Conservation (phyloP, 2,113 vertebrate genomes). For the Perca fluviatilis region DNA sequence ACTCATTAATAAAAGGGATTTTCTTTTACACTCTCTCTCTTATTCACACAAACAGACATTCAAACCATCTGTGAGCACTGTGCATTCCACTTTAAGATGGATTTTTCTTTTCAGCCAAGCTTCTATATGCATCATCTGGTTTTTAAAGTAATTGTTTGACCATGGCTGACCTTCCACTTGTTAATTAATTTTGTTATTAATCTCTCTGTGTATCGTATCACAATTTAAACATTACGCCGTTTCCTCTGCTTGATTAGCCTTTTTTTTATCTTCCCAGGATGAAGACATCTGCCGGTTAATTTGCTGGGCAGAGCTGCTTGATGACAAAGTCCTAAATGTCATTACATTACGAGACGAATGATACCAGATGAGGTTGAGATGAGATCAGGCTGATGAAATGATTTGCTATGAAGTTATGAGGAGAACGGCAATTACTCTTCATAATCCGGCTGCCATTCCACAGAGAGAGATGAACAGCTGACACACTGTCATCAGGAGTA, state of each 20-base stretch:
- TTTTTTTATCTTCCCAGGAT: conserved; percentile 42
- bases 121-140: background rate
- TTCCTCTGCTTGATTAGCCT: conserved; percentile 30
- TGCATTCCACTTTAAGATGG: background rate
- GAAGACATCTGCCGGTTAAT: conserved; percentile 27
- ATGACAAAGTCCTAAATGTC: conserved; percentile 33
- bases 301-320: conserved; percentile 24
- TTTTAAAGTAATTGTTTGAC: conserved; percentile 21
- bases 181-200: conserved; percentile 40
- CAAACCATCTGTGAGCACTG: background rate
- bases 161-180: conserved; percentile 16
- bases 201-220: conserved; percentile 27
- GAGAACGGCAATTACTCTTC: conserved; percentile 38
- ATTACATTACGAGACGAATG: conserved; percentile 30
- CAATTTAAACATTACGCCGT: conserved; percentile 20
- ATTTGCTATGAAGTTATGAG: conserved; percentile 27
- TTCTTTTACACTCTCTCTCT: background rate
- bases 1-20: conserved; percentile 35
- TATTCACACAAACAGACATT: background rate
- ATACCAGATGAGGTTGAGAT: conserved; percentile 29
- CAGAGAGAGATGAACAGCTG: conserved; percentile 12
- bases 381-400: background rate
- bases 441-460: conserved; percentile 32
- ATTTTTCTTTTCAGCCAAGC: background rate
- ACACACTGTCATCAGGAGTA: background rate